Conservation (phyloP, 2,888 invertebrate genomes). For the Adelognathus sp. region DNA sequence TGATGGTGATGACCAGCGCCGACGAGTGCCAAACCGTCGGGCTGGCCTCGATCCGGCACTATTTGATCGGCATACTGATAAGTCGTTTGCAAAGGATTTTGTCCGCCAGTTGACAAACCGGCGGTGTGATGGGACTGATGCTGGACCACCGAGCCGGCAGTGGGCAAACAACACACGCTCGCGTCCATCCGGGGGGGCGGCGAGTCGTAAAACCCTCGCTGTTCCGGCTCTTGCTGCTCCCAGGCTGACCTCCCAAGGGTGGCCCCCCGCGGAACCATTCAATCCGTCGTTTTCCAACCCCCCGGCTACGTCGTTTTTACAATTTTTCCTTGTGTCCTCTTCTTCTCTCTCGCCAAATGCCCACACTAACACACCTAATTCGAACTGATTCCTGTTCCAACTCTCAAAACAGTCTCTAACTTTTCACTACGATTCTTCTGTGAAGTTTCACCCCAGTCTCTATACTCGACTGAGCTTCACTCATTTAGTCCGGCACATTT, state of each 20-base stretch:
- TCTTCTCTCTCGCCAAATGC: neutral
- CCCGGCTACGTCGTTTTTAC: conserved; percentile 46
- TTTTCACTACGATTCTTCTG: neutral
- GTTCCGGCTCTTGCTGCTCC: conserved; percentile 75
- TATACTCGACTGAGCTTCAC: neutral
- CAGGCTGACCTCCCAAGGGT: conserved; percentile 74
- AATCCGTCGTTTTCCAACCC: conserved; percentile 63
- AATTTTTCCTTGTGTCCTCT: conserved; percentile 22
- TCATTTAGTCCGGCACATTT: conserved; percentile 42
- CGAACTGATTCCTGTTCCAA: no score
- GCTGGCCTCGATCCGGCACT: conserved; percentile 78
- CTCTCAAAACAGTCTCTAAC: neutral
- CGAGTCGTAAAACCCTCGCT: conserved; percentile 78
- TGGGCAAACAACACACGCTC: conserved; percentile 79
- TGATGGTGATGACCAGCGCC: conserved; percentile 72
- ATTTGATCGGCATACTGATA: conserved; percentile 80
- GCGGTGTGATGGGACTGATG: conserved; percentile 71
- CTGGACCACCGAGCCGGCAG: conserved; percentile 78
- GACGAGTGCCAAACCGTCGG: conserved; percentile 74
- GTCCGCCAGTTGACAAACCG: conserved; percentile 69
- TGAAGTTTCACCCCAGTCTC: neutral
- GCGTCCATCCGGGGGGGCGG: conserved; percentile 80
- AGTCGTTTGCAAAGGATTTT: conserved; percentile 71
- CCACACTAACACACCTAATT: neutral
- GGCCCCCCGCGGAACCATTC: conserved; percentile 79